Evolutionary conservation across 2,797 vertebrate genomes (phyloP), one percentile per base, ranked within the genome.

Genomic region (Arnoldichthys spilopterus): DNA sequence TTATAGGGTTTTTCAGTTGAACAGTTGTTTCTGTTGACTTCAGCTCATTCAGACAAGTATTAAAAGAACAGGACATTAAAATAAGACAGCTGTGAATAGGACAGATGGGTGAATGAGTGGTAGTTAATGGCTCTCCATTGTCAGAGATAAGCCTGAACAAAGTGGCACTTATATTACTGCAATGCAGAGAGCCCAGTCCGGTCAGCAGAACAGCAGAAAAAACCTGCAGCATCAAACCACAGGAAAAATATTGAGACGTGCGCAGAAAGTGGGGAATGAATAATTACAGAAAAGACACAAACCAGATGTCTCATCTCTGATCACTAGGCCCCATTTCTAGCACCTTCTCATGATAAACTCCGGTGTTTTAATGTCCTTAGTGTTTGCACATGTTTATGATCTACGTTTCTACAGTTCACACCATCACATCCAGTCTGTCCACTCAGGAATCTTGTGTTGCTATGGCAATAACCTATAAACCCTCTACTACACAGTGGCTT

Each of bases 391-490:
- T 28, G 20, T 59, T 45, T 28, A 1, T 37, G 24, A 5, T 62
- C 56, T 69, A 66, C 15, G 45, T 40, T 54, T n/a, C 37, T 47
- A 64, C 34, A 40, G 58, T 53, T 43, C 66, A 54, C 30, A 28
- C 61, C 47, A 20, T 30, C 9, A 15, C 15, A 40, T 45, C 58
- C 18, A 32, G 12, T 72, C 26, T 43, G 47, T 58, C 68, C 73
- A 70, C 24, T 26, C 63, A 45, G 56, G 16, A n/a, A 13, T 51
- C 61, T 72, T 12, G 11, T 58, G 73, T 82, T 84, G 24, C 72
- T 67, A 81, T 78, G 69, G 68, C 24, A 20, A 84, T 66, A 40
- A 32, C 28, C 69, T 43, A 34, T 76, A 74, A 74, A 43, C 16
- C 43, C 51, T 64, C 8, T 3, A 58, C 22, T 47, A 34, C 70